A percentile compares a stretch with the other conserved stretches of the same genome.
These are phyloP conservation scores for Drosophila birchii DNA, from an alignment of 2,888 invertebrate genomes.

Conservation along the genomic window DNA sequence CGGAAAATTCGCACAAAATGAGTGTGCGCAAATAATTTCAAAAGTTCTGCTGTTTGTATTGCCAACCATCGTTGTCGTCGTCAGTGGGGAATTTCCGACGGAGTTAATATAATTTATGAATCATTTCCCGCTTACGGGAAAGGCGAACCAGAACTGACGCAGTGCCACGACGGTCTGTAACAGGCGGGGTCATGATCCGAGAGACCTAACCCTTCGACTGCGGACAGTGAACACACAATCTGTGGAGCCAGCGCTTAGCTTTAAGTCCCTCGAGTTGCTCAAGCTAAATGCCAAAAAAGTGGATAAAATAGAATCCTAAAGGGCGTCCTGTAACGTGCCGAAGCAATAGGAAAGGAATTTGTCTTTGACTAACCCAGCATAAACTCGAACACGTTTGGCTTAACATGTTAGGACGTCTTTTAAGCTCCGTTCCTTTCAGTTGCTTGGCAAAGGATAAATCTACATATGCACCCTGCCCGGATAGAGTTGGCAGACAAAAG, in stretches of 20 bases:
- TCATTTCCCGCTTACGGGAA: conserved; percentile 48
- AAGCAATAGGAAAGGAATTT: conserved; percentile 55
- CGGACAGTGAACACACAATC: conserved; percentile 7
- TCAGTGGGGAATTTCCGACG: conserved; percentile 48
- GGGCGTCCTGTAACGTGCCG: conserved; percentile 16
- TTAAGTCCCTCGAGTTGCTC: conserved; percentile 11
- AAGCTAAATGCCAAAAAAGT: conserved; percentile 12
- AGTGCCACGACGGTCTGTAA: neutral
- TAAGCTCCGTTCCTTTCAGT: conserved; percentile 48
- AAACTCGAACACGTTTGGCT: conserved; percentile 73
- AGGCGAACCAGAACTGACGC: conserved; percentile 6
- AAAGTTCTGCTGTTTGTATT: conserved; percentile 68
- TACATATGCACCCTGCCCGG: conserved; percentile 46
- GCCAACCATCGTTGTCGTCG: conserved; percentile 35
- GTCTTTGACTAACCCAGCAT: conserved; percentile 77
- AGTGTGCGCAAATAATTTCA: conserved; percentile 74
- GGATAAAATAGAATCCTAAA: conserved; percentile 2
- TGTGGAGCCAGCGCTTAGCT: conserved; percentile 4
- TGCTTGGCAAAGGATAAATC: conserved; percentile 41
- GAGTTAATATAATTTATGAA: conserved; percentile 73
- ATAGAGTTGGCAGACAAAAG: conserved; percentile 50
- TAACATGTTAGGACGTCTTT: conserved; percentile 68
- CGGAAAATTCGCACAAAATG: conserved; percentile 68
- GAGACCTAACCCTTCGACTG: neutral
- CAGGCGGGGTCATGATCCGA: neutral